phyloP scores from a whole-genome alignment of 2,113 vertebrate genomes.

The Dascyllus trimaculatus region DNA sequence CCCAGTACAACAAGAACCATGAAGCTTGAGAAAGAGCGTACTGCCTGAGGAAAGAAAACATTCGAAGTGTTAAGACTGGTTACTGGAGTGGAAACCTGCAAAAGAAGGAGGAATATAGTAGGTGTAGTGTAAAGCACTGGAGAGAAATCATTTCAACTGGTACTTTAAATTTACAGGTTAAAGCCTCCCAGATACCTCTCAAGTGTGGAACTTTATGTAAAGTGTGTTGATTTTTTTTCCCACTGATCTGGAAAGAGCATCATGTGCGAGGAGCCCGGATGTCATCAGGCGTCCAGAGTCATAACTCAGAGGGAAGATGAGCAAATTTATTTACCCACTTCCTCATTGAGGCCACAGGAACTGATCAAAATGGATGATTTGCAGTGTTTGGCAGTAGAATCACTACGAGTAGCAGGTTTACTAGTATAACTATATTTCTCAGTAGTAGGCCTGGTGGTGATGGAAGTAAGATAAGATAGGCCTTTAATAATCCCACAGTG shows the following conservation, averaged over 20 bases:
- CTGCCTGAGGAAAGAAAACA: constrained; percentile 60
- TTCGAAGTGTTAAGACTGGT: constrained; percentile 29
- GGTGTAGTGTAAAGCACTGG: constrained; percentile 14
- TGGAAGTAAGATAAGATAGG: too few species aligned
- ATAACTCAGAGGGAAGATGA: constrained; percentile 44
- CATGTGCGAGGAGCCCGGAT: constrained; percentile 29
- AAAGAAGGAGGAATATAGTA: constrained; percentile 10
- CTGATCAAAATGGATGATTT: constrained; percentile 44
- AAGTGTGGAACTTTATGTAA: constrained; percentile 11
- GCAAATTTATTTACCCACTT: constrained; percentile 28
- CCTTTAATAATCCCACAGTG: too few species aligned
- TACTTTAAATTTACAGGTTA: constrained; percentile 46
- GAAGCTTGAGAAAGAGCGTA: constrained; percentile 48
- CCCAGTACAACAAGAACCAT: constrained; percentile 60
- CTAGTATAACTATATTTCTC: too few species aligned
- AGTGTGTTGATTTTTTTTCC: constrained; percentile 21
- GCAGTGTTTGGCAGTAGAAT: too few species aligned
- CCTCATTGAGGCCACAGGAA: neutral
- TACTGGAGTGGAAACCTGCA: constrained; percentile 16
- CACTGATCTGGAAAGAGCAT: constrained; percentile 69
- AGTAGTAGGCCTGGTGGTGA: too few species aligned
- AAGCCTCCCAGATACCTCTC: constrained; percentile 33
- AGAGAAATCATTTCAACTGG: constrained; percentile 49
- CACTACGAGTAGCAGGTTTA: too few species aligned
- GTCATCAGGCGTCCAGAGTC: constrained; percentile 32